A percentile compares a stretch with the other conserved stretches of the same genome.
Evolutionary conservation across 2,888 invertebrate species (phyloP).

Genomic region (Cybosia mesomella): DNA sequence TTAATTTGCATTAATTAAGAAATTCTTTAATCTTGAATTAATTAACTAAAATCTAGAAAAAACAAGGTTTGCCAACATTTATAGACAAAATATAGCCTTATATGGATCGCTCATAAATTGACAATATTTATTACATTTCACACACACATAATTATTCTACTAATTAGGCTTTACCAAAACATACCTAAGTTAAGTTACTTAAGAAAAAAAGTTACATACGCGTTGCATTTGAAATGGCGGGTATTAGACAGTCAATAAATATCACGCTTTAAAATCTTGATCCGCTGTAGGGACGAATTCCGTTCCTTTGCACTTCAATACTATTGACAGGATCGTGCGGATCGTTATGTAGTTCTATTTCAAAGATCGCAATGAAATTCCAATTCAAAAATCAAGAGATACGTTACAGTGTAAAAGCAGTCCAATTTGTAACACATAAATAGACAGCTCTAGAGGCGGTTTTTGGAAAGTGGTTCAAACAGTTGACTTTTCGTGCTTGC

Average conservation of each 20-base stretch:
- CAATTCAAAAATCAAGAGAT: background rate
- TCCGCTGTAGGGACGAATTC: no score
- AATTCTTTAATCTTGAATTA: background rate
- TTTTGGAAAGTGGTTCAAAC: conserved; percentile 55
- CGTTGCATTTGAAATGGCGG: no score
- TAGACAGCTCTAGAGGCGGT: conserved; percentile 55
- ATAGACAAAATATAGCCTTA: background rate
- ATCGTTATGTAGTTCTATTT: no score
- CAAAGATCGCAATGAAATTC: no score
- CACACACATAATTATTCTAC: background rate
- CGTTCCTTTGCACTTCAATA: no score
- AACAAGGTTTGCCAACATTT: background rate
- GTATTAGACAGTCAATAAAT: no score
- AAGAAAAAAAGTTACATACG: no score
- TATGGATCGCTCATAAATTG: background rate
- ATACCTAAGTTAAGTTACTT: no score
- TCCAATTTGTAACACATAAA: conserved; percentile 63
- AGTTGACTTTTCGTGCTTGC: conserved; percentile 20
- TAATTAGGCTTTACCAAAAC: background rate
- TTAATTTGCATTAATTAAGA: conserved; percentile 27
- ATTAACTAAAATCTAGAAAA: background rate
- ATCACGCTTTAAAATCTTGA: no score
- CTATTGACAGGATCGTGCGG: no score
- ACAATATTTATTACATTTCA: background rate
- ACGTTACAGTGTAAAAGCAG: conserved; percentile 53